These are phyloP conservation scores for Taxidea taxus DNA, from an alignment of 2,113 vertebrate species.

Conservation along the genomic window DNA sequence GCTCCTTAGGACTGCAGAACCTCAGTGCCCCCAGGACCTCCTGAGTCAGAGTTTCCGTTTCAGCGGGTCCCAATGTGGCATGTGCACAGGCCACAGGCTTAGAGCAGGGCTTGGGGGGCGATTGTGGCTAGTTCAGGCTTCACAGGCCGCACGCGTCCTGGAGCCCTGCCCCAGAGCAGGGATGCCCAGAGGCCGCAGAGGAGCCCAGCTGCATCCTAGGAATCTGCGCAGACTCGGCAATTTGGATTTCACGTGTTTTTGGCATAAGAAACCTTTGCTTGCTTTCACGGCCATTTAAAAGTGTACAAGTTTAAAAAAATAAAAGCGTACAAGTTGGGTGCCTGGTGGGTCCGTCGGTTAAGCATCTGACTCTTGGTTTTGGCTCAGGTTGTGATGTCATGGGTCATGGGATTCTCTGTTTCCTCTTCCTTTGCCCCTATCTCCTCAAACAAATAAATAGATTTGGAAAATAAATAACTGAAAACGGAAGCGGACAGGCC, in stretches of 20 bases:
- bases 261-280: neutral
- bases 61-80: accelerated
- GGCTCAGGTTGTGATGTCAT: neutral
- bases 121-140: neutral
- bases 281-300: neutral
- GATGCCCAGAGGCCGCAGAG: accelerated
- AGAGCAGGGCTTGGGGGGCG: accelerated
- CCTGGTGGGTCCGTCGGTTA: neutral
- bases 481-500: neutral
- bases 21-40: neutral
- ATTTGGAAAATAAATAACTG: neutral
- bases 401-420: neutral
- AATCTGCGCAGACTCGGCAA: accelerated
- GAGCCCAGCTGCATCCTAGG: neutral
- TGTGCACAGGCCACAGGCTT: neutral
- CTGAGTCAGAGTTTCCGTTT: neutral
- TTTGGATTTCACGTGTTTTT: neutral
- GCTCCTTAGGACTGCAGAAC: neutral
- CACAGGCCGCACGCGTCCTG: accelerated
- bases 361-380: neutral
- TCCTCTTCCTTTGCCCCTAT: neutral
- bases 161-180: accelerated
- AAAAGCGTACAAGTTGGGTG: neutral
- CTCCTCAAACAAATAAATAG: neutral
- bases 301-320: neutral